Conservation (phyloP, 2,113 vertebrate genomes). For the Murina feae region DNA sequence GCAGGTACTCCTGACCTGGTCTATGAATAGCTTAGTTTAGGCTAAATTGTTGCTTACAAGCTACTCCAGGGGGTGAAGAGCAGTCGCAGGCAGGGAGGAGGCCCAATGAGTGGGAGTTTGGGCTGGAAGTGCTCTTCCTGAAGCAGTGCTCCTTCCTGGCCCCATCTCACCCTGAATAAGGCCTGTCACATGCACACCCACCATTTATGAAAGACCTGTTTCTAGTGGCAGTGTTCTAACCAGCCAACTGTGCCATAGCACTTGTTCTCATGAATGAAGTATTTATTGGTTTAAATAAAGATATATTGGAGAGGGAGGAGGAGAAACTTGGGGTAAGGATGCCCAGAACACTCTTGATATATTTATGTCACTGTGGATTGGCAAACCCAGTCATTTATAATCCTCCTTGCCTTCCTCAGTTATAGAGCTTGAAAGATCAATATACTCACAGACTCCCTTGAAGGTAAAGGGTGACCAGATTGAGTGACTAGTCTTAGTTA, state of each 20-base stretch:
- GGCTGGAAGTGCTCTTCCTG: background rate
- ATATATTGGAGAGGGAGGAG: background rate
- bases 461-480: background rate
- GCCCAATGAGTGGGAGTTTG: accelerated
- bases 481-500: background rate
- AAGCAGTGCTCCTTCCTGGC: background rate
- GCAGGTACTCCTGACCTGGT: background rate
- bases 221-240: background rate
- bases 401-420: background rate
- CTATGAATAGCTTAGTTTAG: background rate
- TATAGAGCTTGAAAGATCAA: background rate
- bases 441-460: background rate
- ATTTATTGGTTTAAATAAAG: background rate
- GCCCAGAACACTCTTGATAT: background rate
- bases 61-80: background rate
- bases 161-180: background rate
- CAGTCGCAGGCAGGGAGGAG: background rate
- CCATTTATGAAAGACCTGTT: background rate
- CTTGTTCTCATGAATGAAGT: background rate
- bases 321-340: background rate
- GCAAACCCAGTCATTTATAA: background rate
- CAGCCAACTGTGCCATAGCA: background rate
- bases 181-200: background rate
- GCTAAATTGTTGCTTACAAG: background rate
- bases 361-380: background rate